Evolutionary conservation across 2,888 invertebrate genomes (phyloP), one percentile per base, ranked within the genome.

Genomic region (Alitta virens): DNA sequence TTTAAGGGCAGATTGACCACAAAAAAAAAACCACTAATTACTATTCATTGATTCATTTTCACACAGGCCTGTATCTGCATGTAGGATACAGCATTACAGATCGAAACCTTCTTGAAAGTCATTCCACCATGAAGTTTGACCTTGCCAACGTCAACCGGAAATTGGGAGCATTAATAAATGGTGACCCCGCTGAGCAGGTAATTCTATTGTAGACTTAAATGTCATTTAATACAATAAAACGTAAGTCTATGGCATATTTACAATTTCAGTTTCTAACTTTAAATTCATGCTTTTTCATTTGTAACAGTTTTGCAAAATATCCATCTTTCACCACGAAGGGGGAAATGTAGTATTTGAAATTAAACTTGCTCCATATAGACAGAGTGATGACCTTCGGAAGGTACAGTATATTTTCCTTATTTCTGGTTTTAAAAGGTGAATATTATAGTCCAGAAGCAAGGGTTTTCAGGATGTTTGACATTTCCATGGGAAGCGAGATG

Each of bases 181-280:
- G 56, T 3, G 67, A 67, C 54, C 51, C 65, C 7, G 67, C 67
- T 7, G 56, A 61, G 26, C 67, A 67, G 65, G 67, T 67, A 27
- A 18, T 58, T 24, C 16, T 18, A 51, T 7, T 16, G 26, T 21
- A n/a, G 21, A 46, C 40, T 16, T 12, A 40, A 40, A 40, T 40
- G 16, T 40, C 40, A 9, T 12, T 9, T 16, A 40, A 40, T 12
- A 12, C 9, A 40, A 40, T 12, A 40, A 40, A 40, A 12, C 40
- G 16, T 16, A 40, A 16, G 40, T 16, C 40, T 16, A 40, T 12
- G 9, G 16, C 40, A 40, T 12, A 40, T 40, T 12, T 40, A n/a
- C n/a, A n/a, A n/a, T n/a, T n/a, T n/a, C n/a, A n/a, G n/a, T n/a
- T n/a, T n/a, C n/a, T n/a, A n/a, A n/a, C n/a, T n/a, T n/a, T n/a